Base-by-base conservation (phyloP, 2,888 invertebrate genomes). In the Meteorus cinctellus region DNA sequence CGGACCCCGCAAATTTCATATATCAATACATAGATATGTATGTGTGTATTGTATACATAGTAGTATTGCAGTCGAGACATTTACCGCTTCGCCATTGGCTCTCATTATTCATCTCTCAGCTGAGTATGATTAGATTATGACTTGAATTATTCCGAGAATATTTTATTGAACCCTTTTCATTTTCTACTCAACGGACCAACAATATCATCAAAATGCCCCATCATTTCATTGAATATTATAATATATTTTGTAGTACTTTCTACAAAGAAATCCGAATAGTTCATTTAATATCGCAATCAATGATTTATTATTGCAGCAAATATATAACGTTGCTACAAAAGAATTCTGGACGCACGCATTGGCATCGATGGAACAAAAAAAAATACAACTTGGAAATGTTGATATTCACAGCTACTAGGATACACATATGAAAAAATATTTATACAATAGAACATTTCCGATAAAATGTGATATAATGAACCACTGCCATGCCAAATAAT, bases 71-170 rank as follows among this genome's bases (percentile, higher is more conserved):
- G 87, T 88, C 88, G 87, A 86, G 86, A 88, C 86, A 83, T 85
- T 85, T 86, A 87, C 87, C 88, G 87, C 89, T 89, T 88, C 87
- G 87, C 86, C 85, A 89, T 89, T 89, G 89, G 87, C 88, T 89
- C 88, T 89, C 88, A 89, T 89, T 89, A 89, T 89, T 87, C 82
- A 88, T 87, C 87, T 88, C 86, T 87, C 84, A 85, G 86, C 81
- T 82, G 77, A 77, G 76, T 81, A 69, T 75, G 69, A 68, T 31
- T 60, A 29, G 41, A 73, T 62, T 74, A 34, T 19, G 14, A 45
- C 16, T 48, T 41, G 62, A 29, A 59, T 48, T n/a, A 51, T 41
- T 2, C 34, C 51, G 76, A 66, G 10, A 60, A 65, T 60, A 1
- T 55, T 19, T 55, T 63, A 36, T 55, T 4, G 66, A 5, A 55